A percentile compares a stretch with the other conserved stretches of the same genome.
Conservation (phyloP, 2,113 vertebrate species). For the Ceuthmochares aereus region DNA sequence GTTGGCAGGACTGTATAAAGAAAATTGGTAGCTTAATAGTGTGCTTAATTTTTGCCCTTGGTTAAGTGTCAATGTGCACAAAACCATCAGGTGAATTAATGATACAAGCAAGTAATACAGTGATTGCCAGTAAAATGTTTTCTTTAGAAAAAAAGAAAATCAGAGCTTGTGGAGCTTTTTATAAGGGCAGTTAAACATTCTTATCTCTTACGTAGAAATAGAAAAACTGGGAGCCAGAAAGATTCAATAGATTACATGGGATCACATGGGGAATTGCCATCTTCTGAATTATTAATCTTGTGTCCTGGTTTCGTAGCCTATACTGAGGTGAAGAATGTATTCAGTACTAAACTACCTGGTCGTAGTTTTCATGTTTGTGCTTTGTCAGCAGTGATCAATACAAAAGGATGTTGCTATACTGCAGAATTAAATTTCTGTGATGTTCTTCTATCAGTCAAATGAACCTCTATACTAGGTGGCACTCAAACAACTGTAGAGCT, state of each 20-base stretch:
- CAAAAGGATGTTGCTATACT: background rate
- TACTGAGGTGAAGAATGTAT: background rate
- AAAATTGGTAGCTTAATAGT: background rate
- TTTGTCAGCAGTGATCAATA: background rate
- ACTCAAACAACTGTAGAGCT: background rate
- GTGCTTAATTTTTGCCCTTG: background rate
- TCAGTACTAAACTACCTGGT: background rate
- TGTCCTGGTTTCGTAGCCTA: background rate
- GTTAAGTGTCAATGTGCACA: background rate
- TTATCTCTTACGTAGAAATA: background rate
- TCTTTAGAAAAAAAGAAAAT: background rate
- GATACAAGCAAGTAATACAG: background rate
- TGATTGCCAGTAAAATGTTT: background rate
- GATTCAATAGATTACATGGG: background rate
- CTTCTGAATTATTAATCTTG: background rate
- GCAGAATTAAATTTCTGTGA: background rate
- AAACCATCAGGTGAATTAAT: background rate
- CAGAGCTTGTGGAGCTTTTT: background rate
- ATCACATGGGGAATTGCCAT: rapidly evolving
- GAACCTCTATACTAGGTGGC: background rate
- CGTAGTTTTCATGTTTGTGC: background rate
- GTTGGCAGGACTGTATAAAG: background rate
- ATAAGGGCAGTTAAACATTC: background rate
- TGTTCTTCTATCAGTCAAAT: background rate
- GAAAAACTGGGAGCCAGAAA: background rate